These are phyloP conservation scores for Drosophila colorata DNA, from an alignment of 2,888 invertebrate genomes.

Conservation along the genomic window DNA sequence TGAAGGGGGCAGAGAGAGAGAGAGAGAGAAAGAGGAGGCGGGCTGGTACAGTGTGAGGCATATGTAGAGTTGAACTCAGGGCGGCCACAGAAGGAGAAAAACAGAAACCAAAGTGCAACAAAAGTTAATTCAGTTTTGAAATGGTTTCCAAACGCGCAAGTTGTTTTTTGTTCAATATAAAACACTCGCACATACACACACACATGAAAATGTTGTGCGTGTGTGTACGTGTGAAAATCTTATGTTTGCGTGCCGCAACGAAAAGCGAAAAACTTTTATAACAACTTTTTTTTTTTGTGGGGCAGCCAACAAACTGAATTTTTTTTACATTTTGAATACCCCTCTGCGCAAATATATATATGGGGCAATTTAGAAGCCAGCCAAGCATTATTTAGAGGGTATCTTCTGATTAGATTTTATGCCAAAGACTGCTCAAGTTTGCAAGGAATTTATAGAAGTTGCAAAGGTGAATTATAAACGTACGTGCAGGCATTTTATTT, in stretches of 20 bases:
- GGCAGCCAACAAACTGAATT: conserved; percentile 5
- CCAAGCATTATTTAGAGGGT: conserved; percentile 1
- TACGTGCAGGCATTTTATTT: not conserved
- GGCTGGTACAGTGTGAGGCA: conserved; percentile 21
- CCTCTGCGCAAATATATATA: conserved; percentile 11
- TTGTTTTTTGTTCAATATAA: conserved; percentile 30
- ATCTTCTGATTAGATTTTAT: not conserved
- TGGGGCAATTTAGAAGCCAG: not conserved
- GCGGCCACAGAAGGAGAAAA: conserved; percentile 32
- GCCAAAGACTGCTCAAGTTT: not conserved
- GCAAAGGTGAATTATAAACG: not conserved
- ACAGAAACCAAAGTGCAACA: conserved; percentile 65
- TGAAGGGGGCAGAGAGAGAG: not conserved
- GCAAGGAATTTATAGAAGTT: not conserved
- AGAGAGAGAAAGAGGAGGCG: not conserved
- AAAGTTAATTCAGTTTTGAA: conserved; percentile 74
- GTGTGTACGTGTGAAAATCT: conserved; percentile 52
- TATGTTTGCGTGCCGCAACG: conserved; percentile 52
- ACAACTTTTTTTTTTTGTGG: conserved; percentile 34
- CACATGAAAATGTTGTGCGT: conserved; percentile 1
- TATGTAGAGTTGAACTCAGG: conserved; percentile 33
- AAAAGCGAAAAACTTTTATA: conserved; percentile 57
- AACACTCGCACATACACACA: conserved; percentile 17
- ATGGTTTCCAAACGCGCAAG: conserved; percentile 62
- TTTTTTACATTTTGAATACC: conserved; percentile 14